Evolutionary conservation across 2,113 vertebrate species (phyloP), one percentile per base, ranked within the genome.

Genomic region (Columbina picui): DNA sequence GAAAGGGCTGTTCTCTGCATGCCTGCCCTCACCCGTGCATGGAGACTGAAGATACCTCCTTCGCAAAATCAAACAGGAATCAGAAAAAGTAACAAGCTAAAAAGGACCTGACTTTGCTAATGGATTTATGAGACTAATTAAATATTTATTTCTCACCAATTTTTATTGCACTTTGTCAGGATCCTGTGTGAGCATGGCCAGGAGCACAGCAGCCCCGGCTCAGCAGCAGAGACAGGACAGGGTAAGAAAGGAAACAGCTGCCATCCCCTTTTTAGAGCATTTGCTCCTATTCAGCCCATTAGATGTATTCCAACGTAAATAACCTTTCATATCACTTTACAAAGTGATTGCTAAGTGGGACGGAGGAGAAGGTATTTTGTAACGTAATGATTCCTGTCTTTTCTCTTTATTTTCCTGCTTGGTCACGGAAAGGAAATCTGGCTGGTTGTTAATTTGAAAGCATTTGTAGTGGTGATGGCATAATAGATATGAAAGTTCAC

Each of bases 161-260:
- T 68, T 45, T n/a, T 41, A 3, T 41, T 36, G 12, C 7, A 4
- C 27, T 83, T 76, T 53, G 38, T 49, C 82, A 63, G 45, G 67
- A 64, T 55, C 47, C 36, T 2, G 0, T 36, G 85, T 34, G 50
- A 83, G 70, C 1, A 0, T 5, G 19, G 38, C 36, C 2, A 3
- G 77, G 59, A 57, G 32, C 0, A 1, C 55, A 47, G 69, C 52
- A 80, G 34, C 74, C 34, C 30, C 1, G 3, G 18, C 73, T 43
- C 50, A 26, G 85, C 8, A 3, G 30, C 47, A 80, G 64, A 59
- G 60, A 63, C 67, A 73, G 69, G 69, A 36, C 68, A 47, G 57
- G 63, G 52, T 32, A 70, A 61, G 84, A 96, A 67, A 92, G 84
- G 89, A 94, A 94, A 68, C 86, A 87, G 76, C 86, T 87, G 57